Base-by-base conservation (phyloP, 2,888 invertebrate genomes). In the Trachelus iudaicus region DNA sequence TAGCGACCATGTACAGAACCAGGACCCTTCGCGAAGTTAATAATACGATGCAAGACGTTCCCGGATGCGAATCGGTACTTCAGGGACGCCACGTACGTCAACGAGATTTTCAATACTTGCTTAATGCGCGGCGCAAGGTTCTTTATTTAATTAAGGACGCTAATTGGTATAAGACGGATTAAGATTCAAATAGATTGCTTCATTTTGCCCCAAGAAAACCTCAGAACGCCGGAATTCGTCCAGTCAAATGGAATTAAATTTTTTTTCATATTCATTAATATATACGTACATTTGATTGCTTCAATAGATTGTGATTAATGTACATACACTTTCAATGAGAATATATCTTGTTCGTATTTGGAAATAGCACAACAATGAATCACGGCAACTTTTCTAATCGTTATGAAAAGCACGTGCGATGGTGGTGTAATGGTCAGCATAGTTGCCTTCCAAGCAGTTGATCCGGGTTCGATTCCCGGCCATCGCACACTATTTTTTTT, bases 401-500 rank as follows among this genome's bases (percentile, higher is more conserved):
- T 9, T 9, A 2, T 56, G 9, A 2, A 23, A 56, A 13, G 37
- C 13, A 37, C 37, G 84, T 84, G 84, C 84, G 84, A 84, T 83
- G 84, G 84, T 84, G 84, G 84, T 84, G 84, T 84, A 84, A 83
- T 83, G 84, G 83, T 83, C 80, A 84, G 83, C 83, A 85, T 85
- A 84, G 84, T 85, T 85, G 84, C 82, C 84, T 83, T 85, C 84
- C 83, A 85, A 84, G 83, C 84, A 84, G 82, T 84, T 83, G 85
- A 84, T 83, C 85, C 83, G 84, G 84, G 85, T 85, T 85, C 85
- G 85, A 85, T 83, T 85, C 85, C 84, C 84, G 84, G 85, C 84
- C 85, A 84, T 83, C 85, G 84, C 85, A 85, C 81, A 83, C 3
- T 15, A 4, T 40, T 40, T 40, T 15, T 40, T 56, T 56, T 56